Conservation (phyloP, 2,888 invertebrate species). For the Erynnis tages region DNA sequence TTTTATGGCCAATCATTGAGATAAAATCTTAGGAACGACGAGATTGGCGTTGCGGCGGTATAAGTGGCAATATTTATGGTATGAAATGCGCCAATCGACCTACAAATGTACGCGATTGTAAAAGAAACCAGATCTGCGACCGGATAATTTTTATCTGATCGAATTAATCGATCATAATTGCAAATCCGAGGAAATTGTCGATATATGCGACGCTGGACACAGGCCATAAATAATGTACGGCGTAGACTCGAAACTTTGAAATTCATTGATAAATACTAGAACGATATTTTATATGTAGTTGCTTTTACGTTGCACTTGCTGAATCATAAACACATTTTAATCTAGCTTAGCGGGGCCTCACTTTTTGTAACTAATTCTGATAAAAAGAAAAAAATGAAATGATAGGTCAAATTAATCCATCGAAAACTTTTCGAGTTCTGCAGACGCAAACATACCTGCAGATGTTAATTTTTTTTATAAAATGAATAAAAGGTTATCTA, state of each 20-base stretch:
- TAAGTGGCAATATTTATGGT: slow-evolving; percentile 25
- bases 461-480: no score
- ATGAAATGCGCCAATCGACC: slow-evolving; percentile 23
- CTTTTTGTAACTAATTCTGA: no score
- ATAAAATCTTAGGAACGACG: slow-evolving; percentile 15
- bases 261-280: no score
- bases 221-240: slow-evolving; percentile 7
- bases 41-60: slow-evolving; percentile 22
- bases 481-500: no score
- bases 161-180: slow-evolving; percentile 28
- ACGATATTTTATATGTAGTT: no score
- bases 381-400: no score
- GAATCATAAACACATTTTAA: no score
- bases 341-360: no score
- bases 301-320: no score
- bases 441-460: no score
- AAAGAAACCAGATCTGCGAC: slow-evolving; percentile 19
- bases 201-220: slow-evolving; percentile 9
- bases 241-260: background rate
- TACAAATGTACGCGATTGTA: slow-evolving; percentile 20
- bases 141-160: slow-evolving; percentile 29
- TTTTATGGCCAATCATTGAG: slow-evolving; percentile 20
- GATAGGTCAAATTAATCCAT: no score
- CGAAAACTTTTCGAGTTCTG: no score
- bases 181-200: slow-evolving; percentile 22